phyloP scores from a whole-genome alignment of 2,888 invertebrate genomes.

The Chirona hameri region DNA sequence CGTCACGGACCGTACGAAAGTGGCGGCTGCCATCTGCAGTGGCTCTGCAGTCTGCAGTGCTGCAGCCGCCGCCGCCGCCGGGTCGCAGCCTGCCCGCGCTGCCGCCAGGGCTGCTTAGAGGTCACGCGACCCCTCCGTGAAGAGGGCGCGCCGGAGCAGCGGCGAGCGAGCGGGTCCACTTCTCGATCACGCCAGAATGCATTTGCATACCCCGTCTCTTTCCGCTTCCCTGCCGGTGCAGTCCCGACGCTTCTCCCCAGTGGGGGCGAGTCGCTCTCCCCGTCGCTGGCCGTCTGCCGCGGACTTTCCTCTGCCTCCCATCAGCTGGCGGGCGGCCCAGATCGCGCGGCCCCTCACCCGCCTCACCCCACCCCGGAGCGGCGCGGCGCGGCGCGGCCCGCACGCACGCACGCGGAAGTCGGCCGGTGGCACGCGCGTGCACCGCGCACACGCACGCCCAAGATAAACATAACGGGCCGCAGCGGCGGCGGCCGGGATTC shows the following conservation, averaged over 20 bases:
- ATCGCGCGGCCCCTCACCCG: not conserved
- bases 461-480: conserved; percentile 25
- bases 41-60: too few relatives aligned
- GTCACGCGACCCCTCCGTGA: not conserved
- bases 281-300: not conserved
- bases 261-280: not conserved
- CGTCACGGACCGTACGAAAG: conserved; percentile 13
- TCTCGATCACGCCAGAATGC: too few relatives aligned
- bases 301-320: not conserved
- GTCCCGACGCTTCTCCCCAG: too few relatives aligned
- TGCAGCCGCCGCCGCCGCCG: not conserved
- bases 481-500: conserved; percentile 9
- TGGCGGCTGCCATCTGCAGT: not conserved
- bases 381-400: not conserved
- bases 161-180: too few relatives aligned
- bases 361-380: not conserved
- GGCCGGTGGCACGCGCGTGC: not conserved
- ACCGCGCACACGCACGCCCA: conserved; percentile 22
- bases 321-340: not conserved
- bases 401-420: conserved; percentile 8
- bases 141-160: not conserved
- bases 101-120: not conserved
- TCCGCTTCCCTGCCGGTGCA: too few relatives aligned
- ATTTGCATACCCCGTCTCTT: too few relatives aligned
- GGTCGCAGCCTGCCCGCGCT: not conserved